These are phyloP conservation scores for Ophion obscuratus DNA, from an alignment of 2,888 invertebrate genomes.

Conservation along the genomic window DNA sequence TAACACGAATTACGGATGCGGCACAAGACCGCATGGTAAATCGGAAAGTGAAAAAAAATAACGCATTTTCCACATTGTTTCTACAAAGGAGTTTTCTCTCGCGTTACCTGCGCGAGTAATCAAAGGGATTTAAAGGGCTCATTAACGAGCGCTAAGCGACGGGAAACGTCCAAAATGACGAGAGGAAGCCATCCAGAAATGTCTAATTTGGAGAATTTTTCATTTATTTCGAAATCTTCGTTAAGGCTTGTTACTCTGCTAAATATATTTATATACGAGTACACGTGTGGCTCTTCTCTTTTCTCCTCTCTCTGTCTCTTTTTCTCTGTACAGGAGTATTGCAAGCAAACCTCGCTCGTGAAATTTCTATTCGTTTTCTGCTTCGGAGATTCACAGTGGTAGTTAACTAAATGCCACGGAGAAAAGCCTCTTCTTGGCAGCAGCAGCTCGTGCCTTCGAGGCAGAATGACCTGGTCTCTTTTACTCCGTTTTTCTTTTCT, in stretches of 20 bases:
- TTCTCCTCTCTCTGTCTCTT: conserved; percentile 20
- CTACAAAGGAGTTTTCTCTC: neutral
- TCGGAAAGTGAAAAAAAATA: neutral
- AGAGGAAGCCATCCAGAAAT: conserved; percentile 2
- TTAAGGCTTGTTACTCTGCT: neutral
- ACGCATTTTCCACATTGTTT: neutral
- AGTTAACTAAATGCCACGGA: conserved; percentile 65
- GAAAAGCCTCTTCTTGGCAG: conserved; percentile 64
- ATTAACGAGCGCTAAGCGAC: neutral
- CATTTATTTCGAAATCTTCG: conserved; percentile 6
- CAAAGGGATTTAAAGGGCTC: neutral
- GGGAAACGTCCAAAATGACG: neutral
- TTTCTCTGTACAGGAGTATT: conserved; percentile 29
- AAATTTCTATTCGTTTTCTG: conserved; percentile 55
- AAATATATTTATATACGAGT: too few relatives aligned
- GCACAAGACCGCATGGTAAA: too few relatives aligned
- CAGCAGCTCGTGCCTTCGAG: conserved; percentile 59
- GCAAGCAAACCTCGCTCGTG: neutral
- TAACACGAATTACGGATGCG: too few relatives aligned
- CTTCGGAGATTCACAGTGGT: conserved; percentile 42
- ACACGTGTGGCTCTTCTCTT: neutral
- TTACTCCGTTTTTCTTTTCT: conserved; percentile 21
- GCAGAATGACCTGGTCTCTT: conserved; percentile 62
- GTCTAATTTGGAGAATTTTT: neutral
- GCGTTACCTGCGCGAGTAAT: neutral